Evolutionary conservation across 37 sponge, comb jelly and placozoan species (phyloP), one percentile per base, ranked within the genome.

Genomic region (Corticium candelabrum): DNA sequence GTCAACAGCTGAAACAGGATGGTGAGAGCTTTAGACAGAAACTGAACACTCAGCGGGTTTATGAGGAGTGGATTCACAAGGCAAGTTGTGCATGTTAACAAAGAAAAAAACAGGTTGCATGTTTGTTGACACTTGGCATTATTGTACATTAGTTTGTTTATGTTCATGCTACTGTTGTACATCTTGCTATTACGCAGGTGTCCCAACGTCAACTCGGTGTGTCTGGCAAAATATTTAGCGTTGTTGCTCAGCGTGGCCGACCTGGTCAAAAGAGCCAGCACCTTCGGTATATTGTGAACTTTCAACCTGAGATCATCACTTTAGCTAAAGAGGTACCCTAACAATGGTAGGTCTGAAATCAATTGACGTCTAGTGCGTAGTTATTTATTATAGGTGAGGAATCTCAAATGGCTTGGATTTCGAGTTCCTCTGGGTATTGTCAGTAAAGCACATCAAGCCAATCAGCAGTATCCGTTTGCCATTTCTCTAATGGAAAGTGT

Each of bases 401-500:
- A 97, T 81, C 77, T 97, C 67, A 88, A 88, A 50, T 89, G 92
- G 90, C 79, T 97, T 34, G 90, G 83, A 1, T 97, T 94, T 80
- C 82, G 92, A 0, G 92, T 94, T 3, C 99, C 91, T 0, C 87
- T 94, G 74, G 82, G 85, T 37, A 89, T 97, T 27, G 88, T 87
- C 11, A 91, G 91, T 80, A 87, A 87, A 68, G 91, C 99, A 38
- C 91, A 84, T 77, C 94, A 91, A 69, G 99, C 95, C 40, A 97
- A 94, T 77, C 99, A 94, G 70, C 84, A 90, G 37, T 94, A 97
- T 57, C 99, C 99, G 3, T 96, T 95, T 50, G 99, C 99, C 31
- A 94, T 97, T 5, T 91, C 92, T 0, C 88, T 97, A 56, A 97
- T 90, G 80, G 99, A 97, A 74, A 93, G 88, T 82, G 85, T 97